Conservation (phyloP, 2,113 vertebrate species). For the Ctenodactylus gundi region DNA sequence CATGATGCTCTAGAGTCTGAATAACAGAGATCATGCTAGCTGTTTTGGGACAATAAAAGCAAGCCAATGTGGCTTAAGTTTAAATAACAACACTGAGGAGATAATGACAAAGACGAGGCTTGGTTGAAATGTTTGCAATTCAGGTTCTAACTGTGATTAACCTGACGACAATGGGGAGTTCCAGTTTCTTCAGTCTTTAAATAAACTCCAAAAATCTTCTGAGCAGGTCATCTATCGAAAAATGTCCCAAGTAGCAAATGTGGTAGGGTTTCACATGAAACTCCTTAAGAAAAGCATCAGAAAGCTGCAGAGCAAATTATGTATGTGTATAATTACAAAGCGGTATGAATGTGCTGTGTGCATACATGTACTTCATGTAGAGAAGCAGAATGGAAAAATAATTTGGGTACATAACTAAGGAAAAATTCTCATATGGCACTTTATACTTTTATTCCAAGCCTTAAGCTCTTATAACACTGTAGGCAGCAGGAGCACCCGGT, state of each 20-base stretch:
- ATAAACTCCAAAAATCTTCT: conserved; percentile 30
- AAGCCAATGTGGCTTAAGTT: conserved; percentile 35
- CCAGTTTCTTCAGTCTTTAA: conserved; percentile 2
- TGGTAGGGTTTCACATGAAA: neutral
- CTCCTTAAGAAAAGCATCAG: neutral
- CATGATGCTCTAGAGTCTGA: neutral
- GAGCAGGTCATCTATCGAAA: neutral
- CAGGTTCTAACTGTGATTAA: conserved; percentile 36
- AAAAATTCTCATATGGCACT: neutral
- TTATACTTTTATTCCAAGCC: neutral
- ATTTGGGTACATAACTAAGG: neutral
- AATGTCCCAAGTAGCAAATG: neutral
- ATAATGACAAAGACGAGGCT: conserved; percentile 4
- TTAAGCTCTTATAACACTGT: neutral
- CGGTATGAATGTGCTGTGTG: neutral
- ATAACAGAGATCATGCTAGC: neutral
- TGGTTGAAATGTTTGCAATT: conserved; percentile 49
- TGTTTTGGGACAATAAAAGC: conserved; percentile 35
- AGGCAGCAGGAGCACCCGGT: conserved; percentile 42
- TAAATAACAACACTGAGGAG: conserved; percentile 27
- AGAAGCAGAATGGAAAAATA: conserved; percentile 1
- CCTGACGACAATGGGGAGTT: neutral
- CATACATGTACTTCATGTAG: neutral
- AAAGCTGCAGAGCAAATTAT: neutral
- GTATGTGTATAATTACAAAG: neutral